These are phyloP conservation scores for Mesocricetus auratus DNA, from an alignment of 2,113 vertebrate genomes.

Conservation along the genomic window DNA sequence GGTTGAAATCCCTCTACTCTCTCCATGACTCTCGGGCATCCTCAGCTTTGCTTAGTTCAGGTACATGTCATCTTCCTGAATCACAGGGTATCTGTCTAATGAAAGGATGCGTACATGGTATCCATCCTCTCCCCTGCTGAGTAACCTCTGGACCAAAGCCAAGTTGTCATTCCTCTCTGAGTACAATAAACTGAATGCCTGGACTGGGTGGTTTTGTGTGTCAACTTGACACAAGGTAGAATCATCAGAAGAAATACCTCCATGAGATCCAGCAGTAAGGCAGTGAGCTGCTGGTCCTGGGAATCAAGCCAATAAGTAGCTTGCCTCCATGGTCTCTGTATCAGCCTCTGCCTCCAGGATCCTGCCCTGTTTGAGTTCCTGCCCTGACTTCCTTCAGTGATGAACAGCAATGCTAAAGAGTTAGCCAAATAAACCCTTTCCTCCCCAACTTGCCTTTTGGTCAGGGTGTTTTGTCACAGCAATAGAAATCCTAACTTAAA, in stretches of 20 bases:
- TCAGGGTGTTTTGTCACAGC: background rate
- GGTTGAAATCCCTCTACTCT: rapidly evolving
- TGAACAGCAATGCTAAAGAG: background rate
- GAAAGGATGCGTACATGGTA: background rate
- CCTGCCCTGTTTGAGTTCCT: background rate
- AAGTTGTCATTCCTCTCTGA: background rate
- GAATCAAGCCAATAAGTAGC: background rate
- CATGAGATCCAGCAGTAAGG: background rate
- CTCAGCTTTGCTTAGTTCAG: rapidly evolving
- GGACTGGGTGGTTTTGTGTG: background rate
- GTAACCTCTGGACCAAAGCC: background rate
- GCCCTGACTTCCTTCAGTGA: background rate
- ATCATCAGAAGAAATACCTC: background rate
- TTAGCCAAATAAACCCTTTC: background rate
- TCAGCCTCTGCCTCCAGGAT: background rate
- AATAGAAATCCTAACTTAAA: background rate
- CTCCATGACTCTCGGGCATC: background rate
- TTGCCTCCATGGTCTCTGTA: background rate
- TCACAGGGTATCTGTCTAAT: background rate
- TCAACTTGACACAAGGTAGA: background rate
- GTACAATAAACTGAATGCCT: background rate
- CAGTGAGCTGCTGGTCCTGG: background rate
- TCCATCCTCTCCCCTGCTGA: background rate
- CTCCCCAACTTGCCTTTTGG: background rate
- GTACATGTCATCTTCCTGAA: background rate